These are phyloP conservation scores for Megastigmus dorsalis DNA, from an alignment of 2,888 invertebrate genomes.

Conservation along the genomic window DNA sequence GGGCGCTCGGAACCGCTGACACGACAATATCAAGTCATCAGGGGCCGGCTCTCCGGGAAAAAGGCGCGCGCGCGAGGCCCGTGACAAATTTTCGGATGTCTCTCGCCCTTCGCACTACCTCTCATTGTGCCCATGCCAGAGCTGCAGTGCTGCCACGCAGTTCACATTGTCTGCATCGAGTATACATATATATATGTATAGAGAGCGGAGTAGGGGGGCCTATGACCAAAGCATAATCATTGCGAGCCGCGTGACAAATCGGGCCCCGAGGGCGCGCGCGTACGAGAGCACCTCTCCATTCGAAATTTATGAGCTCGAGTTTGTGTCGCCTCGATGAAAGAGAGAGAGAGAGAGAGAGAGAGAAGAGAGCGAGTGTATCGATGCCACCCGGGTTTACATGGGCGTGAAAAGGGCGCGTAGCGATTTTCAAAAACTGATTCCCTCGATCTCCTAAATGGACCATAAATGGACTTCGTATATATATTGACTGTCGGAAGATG, in stretches of 20 bases:
- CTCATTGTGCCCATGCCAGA: slow-evolving; percentile 19
- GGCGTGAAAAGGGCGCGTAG: slow-evolving; percentile 60
- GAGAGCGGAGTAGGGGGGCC: slow-evolving; percentile 1
- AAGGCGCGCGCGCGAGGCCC: slow-evolving; percentile 58
- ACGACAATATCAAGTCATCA: slow-evolving; percentile 68
- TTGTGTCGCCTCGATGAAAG: slow-evolving; percentile 13
- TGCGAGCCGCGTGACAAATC: slow-evolving; percentile 60
- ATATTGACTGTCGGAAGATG: slow-evolving; percentile 62
- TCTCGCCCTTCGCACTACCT: background rate
- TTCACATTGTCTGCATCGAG: background rate
- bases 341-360: background rate
- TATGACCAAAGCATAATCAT: slow-evolving; percentile 50
- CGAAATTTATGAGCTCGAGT: slow-evolving; percentile 50
- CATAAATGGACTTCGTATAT: slow-evolving; percentile 67
- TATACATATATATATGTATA: too few species aligned
- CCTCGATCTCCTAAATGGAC: slow-evolving; percentile 65
- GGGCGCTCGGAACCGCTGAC: background rate
- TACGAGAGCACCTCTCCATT: slow-evolving; percentile 51
- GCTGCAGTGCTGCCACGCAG: too few species aligned
- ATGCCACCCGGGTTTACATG: slow-evolving; percentile 11
- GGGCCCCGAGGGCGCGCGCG: slow-evolving; percentile 56
- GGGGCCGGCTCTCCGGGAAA: too few species aligned
- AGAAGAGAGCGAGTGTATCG: background rate
- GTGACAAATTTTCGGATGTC: slow-evolving; percentile 45
- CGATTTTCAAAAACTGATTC: slow-evolving; percentile 65